A percentile compares a stretch with the other conserved stretches of the same genome.
Conservation (phyloP, 92 coral and sea anemone genomes). For the Muricea muricata region DNA sequence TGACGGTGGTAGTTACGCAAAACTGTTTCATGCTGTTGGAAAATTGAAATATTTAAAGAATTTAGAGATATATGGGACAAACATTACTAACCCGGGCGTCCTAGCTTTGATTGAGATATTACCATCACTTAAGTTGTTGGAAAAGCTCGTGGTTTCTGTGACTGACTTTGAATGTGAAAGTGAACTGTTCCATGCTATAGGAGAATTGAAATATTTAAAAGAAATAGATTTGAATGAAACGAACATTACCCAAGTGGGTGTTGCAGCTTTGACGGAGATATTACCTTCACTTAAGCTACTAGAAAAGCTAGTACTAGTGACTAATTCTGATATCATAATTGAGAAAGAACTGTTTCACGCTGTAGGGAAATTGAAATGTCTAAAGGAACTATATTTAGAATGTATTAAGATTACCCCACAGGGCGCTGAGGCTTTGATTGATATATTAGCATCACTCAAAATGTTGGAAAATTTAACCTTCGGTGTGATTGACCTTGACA, state of each 20-base stretch:
- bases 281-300: constrained; percentile 26
- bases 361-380: background rate
- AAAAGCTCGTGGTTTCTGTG: background rate
- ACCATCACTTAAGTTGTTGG: background rate
- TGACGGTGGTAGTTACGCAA: background rate
- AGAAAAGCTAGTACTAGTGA: background rate
- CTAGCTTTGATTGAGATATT: background rate
- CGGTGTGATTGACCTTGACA: background rate
- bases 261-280: background rate
- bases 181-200: background rate
- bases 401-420: background rate
- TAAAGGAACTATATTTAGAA: background rate
- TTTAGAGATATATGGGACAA: background rate
- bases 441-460: constrained; percentile 5
- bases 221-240: background rate
- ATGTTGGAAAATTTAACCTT: background rate
- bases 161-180: background rate
- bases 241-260: background rate
- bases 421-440: background rate
- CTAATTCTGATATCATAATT: background rate
- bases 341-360: background rate
- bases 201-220: background rate
- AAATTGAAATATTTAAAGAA: background rate
- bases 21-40: background rate
- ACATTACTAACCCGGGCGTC: background rate